These are phyloP conservation scores for Mamestra configurata DNA, from an alignment of 1,140 invertebrate species.

Conservation along the genomic window DNA sequence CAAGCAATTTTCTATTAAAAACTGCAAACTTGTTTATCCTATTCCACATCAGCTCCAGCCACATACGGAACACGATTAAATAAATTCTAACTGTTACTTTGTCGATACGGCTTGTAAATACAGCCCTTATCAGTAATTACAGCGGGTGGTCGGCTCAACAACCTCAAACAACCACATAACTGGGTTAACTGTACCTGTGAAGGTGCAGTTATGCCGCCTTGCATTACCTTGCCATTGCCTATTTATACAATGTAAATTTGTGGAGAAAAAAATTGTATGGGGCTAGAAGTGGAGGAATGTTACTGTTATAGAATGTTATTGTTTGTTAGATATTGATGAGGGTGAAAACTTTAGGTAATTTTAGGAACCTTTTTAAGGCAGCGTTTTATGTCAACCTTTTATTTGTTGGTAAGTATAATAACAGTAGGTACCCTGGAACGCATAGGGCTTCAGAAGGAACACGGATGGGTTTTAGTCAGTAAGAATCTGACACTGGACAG, in stretches of 20 bases:
- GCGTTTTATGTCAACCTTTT: too few relatives aligned
- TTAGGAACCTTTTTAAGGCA: too few relatives aligned
- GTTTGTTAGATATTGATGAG: too few relatives aligned
- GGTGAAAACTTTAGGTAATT: too few relatives aligned
- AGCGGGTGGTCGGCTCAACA: background rate
- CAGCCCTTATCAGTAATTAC: conserved; percentile 2
- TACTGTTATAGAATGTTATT: too few relatives aligned
- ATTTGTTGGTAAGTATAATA: too few relatives aligned
- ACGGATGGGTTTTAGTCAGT: too few relatives aligned
- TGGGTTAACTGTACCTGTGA: conserved; percentile 38
- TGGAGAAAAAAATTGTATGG: background rate
- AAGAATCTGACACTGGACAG: too few relatives aligned
- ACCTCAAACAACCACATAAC: conserved; percentile 27
- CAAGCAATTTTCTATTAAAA: background rate
- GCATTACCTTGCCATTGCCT: background rate
- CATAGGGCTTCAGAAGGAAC: too few relatives aligned
- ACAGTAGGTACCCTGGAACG: too few relatives aligned
- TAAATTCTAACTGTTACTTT: conserved; percentile 2
- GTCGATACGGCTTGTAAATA: background rate
- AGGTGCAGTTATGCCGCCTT: conserved; percentile 8
- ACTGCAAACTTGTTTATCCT: background rate
- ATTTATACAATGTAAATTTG: conserved; percentile 3
- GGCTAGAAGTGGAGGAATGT: background rate
- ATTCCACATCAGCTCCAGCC: background rate
- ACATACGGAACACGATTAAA: background rate